Base-by-base conservation (phyloP, 2,797 vertebrate genomes). In the Notamacropus eugenii region DNA sequence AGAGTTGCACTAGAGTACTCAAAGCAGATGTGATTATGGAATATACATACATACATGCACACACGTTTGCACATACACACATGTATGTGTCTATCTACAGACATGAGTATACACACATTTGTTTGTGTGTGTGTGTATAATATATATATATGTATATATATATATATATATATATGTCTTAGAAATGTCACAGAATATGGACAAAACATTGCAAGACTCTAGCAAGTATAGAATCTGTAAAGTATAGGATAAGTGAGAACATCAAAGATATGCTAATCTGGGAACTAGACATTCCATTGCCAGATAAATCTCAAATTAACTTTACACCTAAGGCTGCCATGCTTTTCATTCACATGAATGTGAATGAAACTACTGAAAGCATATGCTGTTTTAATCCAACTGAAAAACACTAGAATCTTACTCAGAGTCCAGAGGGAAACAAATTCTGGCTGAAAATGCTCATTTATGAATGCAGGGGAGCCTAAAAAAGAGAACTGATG, bases 321-420 rank as follows among this genome's bases (percentile, higher is more conserved):
- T 82, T 82, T 82, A 27, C 0, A 82, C 6, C 40, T 8, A 82
- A 82, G 9, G 29, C 34, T 90, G 56, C 56, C 67, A 62, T 52
- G 93, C 67, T 94, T 54, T 93, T 90, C 82, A 93, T 54, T 95
- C 57, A 57, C 57, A 93, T 94, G 91, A 62, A 91, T 16, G 34
- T 28, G n/a, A 93, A 93, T 82, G n/a, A 40, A 46, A 8, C 19
- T 27, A 8, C 56, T 90, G 90, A 95, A 94, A 55, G 19, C 58
- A n/a, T 59, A 52, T n/a, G 93, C n/a, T 54, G 24, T 24, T 52
- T 54, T 91, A 31, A 4, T 40, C 40, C 27, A 57, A 93, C 1
- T 19, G 22, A 58, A 0, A 95, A 74, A 93, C 24, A 58, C 5
- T 19, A 59, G 87, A 82, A 24, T 95, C 55, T 74, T 67, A 94